Conservation (phyloP, 92 coral and sea anemone species). For the Umimayanthus chanpuru region DNA sequence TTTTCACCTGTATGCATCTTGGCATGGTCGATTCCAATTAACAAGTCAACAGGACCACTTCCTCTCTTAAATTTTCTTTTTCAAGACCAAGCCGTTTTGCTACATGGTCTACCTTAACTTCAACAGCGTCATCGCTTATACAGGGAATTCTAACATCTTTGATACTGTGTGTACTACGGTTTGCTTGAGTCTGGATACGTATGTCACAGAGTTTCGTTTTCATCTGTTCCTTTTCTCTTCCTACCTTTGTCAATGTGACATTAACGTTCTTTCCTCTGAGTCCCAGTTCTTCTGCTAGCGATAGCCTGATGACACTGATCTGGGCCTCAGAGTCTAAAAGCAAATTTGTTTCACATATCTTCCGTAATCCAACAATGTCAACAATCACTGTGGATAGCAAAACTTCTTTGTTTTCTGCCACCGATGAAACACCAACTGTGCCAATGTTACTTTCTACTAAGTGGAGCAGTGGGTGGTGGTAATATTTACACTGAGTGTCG, state of each 20-base stretch:
- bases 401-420: constrained; percentile 18
- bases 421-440: constrained; percentile 6
- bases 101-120: constrained; percentile 37
- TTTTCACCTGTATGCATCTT: constrained; percentile 66
- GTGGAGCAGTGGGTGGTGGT: neutral
- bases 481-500: constrained; percentile 7
- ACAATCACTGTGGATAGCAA: constrained; percentile 23
- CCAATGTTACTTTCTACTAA: neutral
- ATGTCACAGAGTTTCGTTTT: constrained; percentile 49
- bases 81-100: constrained; percentile 39
- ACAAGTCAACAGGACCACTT: constrained; percentile 61
- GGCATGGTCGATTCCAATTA: constrained; percentile 74
- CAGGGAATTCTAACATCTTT: constrained; percentile 67
- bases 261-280: constrained; percentile 53
- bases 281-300: constrained; percentile 43
- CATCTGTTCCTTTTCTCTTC: constrained; percentile 61
- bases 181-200: constrained; percentile 49
- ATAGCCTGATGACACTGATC: constrained; percentile 52
- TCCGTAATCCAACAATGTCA: constrained; percentile 26
- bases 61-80: constrained; percentile 46
- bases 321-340: constrained; percentile 71
- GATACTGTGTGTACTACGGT: constrained; percentile 43
- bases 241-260: constrained; percentile 56
- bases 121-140: constrained; percentile 58
- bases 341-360: constrained; percentile 46